phyloP scores from a whole-genome alignment of 1,140 invertebrate species.

The Araneus ventricosus region DNA sequence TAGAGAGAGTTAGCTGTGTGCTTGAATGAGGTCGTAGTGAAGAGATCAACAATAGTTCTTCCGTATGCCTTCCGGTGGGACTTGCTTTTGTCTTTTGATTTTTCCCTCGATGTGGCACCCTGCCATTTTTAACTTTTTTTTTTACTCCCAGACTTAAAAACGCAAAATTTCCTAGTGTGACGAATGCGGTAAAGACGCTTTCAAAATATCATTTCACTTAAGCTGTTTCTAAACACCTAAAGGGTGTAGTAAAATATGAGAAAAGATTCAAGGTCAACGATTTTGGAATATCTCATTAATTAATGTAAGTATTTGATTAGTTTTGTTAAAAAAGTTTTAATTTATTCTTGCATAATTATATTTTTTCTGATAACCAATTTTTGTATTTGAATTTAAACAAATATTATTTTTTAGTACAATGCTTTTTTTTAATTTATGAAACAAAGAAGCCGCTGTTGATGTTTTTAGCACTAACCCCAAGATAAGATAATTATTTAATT shows the following conservation, averaged over 20 bases:
- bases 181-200: background rate
- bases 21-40: background rate
- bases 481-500: no score
- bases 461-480: no score
- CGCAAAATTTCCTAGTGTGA: background rate
- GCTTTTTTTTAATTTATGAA: no score
- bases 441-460: no score
- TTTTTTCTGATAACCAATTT: no score
- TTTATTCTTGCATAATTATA: no score
- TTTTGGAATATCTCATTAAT: no score
- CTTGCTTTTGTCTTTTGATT: background rate
- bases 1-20: background rate
- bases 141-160: background rate
- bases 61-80: background rate
- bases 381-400: no score
- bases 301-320: no score
- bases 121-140: background rate
- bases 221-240: background rate
- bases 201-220: background rate
- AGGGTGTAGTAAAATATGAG: background rate
- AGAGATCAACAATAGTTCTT: constrained; percentile 1
- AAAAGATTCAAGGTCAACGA: background rate
- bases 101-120: background rate
- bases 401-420: no score
- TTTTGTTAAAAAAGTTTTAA: no score